Conservation (phyloP, 2,113 vertebrate species). For the Psammodynastes pulverulentus region DNA sequence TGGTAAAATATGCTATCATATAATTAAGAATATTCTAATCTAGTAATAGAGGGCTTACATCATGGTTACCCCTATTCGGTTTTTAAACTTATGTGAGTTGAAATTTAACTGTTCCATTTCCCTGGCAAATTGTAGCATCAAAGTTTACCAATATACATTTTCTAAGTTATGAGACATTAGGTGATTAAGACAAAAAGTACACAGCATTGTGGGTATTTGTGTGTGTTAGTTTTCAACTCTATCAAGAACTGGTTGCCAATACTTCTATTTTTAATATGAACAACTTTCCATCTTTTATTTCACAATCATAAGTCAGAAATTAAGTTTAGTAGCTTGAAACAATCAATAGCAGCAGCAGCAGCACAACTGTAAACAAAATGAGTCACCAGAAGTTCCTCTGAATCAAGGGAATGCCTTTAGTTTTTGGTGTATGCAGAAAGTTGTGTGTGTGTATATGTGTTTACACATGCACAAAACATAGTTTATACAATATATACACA, state of each 20-base stretch:
- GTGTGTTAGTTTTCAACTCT: background rate
- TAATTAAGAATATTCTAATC: background rate
- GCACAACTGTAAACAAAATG: background rate
- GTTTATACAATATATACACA: too few species aligned
- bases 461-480: too few species aligned
- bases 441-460: background rate
- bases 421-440: background rate
- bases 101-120: background rate
- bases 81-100: background rate
- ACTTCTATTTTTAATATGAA: background rate
- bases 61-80: background rate
- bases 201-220: background rate
- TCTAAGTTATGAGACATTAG: background rate
- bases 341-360: too few species aligned
- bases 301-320: background rate
- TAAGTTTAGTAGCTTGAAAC: background rate
- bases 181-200: background rate
- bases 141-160: background rate
- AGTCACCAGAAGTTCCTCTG: background rate
- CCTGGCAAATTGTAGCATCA: background rate
- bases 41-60: background rate
- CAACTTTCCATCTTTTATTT: background rate
- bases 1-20: background rate
- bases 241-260: background rate
- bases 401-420: background rate